Evolutionary conservation across 2,888 invertebrate species (phyloP).

Genomic region (Ennomos fuscantarius): DNA sequence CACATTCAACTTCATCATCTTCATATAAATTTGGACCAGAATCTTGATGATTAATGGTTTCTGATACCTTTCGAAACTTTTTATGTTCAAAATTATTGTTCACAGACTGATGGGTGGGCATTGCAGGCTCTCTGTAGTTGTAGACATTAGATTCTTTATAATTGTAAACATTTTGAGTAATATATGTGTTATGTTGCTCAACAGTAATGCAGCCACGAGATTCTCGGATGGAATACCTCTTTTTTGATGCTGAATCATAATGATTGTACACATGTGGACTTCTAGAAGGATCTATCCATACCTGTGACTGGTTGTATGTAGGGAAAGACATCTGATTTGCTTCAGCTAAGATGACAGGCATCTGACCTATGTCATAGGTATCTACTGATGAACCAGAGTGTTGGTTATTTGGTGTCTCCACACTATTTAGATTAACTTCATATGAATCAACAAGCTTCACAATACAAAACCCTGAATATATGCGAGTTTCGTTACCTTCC

Average conservation of each 20-base stretch:
- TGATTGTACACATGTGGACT: slow-evolving; percentile 72
- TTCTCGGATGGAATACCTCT: slow-evolving; percentile 54
- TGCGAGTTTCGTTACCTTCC: slow-evolving; percentile 60
- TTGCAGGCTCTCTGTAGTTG: slow-evolving; percentile 53
- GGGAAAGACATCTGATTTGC: slow-evolving; percentile 47
- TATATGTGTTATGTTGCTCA: slow-evolving; percentile 69
- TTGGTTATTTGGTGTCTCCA: slow-evolving; percentile 24
- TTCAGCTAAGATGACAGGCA: slow-evolving; percentile 53
- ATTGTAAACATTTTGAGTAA: slow-evolving; percentile 71
- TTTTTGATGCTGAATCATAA: slow-evolving; percentile 52
- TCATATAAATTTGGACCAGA: slow-evolving; percentile 53
- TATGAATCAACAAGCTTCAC: slow-evolving; percentile 65
- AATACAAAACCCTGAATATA: slow-evolving; percentile 71
- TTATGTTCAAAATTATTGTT: slow-evolving; percentile 52
- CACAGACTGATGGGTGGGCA: slow-evolving; percentile 1
- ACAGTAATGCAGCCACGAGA: slow-evolving; percentile 58
- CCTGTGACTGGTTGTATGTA: slow-evolving; percentile 61
- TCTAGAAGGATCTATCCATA: slow-evolving; percentile 72
- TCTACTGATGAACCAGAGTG: neutral
- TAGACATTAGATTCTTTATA: slow-evolving; percentile 62
- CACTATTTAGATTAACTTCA: slow-evolving; percentile 42
- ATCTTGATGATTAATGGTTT: slow-evolving; percentile 39
- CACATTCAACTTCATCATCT: slow-evolving; percentile 69
- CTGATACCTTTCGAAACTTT: slow-evolving; percentile 49
- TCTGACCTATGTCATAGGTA: slow-evolving; percentile 38